phyloP scores from a whole-genome alignment of 1,140 invertebrate genomes.

The Phenacoccus solenopsis region DNA sequence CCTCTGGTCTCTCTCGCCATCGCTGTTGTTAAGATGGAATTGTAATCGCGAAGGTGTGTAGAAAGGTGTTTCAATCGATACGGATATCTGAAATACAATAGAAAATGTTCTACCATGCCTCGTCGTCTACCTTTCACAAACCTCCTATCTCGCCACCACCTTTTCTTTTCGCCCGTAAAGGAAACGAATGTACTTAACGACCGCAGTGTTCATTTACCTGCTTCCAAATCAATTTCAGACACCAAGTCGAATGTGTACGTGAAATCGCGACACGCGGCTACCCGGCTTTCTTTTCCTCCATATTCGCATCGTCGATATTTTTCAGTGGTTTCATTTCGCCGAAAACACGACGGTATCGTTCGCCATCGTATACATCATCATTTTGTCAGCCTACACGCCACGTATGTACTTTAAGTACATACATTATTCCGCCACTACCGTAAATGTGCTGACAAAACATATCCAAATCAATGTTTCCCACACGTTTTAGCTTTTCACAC shows the following conservation, averaged over 20 bases:
- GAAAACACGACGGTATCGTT: not conserved
- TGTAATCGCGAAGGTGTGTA: slow-evolving; percentile 17
- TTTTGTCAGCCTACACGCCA: too few relatives aligned
- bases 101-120: slow-evolving; percentile 15
- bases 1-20: not conserved
- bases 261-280: not conserved
- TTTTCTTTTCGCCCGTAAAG: not conserved
- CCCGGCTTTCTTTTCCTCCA: not conserved
- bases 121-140: slow-evolving; percentile 5
- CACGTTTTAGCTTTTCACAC: too few relatives aligned
- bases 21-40: slow-evolving; percentile 12
- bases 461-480: too few relatives aligned
- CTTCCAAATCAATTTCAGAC: not conserved
- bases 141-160: not conserved
- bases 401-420: too few relatives aligned
- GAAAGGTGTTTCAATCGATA: slow-evolving; percentile 17
- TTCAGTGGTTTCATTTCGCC: not conserved
- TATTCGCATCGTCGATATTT: not conserved
- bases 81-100: slow-evolving; percentile 14
- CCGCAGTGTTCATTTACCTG: not conserved
- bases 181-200: slow-evolving; percentile 1
- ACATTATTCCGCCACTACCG: too few relatives aligned
- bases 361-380: too few relatives aligned
- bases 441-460: too few relatives aligned
- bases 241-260: not conserved